A percentile compares a stretch with the other conserved stretches of the same genome.
Evolutionary conservation across 2,113 vertebrate genomes (phyloP).

Genomic region (Sarotherodon lohbergeri): DNA sequence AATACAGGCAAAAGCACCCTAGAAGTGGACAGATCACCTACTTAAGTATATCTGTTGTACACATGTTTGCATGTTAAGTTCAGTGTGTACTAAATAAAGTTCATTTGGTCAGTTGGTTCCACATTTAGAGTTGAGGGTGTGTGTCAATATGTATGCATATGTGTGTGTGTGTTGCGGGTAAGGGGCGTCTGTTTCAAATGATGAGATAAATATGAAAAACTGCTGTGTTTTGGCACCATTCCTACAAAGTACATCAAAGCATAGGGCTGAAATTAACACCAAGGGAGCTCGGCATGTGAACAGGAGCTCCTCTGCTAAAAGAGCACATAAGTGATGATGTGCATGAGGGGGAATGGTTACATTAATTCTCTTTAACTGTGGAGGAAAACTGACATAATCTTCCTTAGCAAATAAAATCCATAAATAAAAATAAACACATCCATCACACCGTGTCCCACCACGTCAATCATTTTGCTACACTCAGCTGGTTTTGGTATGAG

Average conservation of each 20-base stretch:
- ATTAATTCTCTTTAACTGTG: background rate
- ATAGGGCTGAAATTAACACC: slow-evolving; percentile 23
- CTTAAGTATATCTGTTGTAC: background rate
- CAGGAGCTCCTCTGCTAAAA: slow-evolving; percentile 1
- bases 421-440: background rate
- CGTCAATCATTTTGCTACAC: background rate
- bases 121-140: background rate
- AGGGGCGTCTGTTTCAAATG: slow-evolving; percentile 10
- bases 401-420: background rate
- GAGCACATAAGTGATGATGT: background rate
- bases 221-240: slow-evolving; percentile 28
- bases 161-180: background rate
- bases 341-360: background rate
- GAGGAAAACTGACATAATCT: background rate
- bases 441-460: background rate
- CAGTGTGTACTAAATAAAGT: slow-evolving; percentile 9
- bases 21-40: background rate
- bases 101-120: slow-evolving; percentile 25
- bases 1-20: background rate
- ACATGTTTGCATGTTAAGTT: slow-evolving; percentile 6
- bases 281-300: slow-evolving; percentile 10
- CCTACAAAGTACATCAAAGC: slow-evolving; percentile 33
- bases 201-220: slow-evolving; percentile 34
- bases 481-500: background rate
- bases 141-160: background rate